Evolutionary conservation across 2,888 invertebrate species (phyloP).

Genomic region (Panorpa germanica): DNA sequence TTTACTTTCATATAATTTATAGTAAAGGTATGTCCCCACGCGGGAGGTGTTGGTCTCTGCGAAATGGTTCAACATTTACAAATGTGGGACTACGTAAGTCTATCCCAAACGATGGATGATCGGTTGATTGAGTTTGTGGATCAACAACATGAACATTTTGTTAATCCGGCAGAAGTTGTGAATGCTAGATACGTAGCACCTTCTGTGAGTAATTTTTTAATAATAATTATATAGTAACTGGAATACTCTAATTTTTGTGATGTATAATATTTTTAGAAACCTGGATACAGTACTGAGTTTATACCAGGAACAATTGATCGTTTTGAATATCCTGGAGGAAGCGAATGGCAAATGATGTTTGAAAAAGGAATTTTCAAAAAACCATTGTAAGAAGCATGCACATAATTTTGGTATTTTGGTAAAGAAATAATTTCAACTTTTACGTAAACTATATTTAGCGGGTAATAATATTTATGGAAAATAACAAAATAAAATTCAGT

Average conservation of each 20-base stretch:
- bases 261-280: constrained; percentile 26
- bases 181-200: constrained; percentile 60
- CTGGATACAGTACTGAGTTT: constrained; percentile 73
- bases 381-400: constrained; percentile 18
- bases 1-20: constrained; percentile 14
- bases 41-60: constrained; percentile 85
- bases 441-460: too few species aligned
- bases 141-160: constrained; percentile 80
- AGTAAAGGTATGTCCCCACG: constrained; percentile 89
- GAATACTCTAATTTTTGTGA: constrained; percentile 9
- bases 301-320: constrained; percentile 43
- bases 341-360: constrained; percentile 53
- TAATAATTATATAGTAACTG: constrained; percentile 1
- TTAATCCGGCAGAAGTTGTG: constrained; percentile 45
- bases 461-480: too few species aligned
- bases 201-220: constrained; percentile 26
- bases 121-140: constrained; percentile 74
- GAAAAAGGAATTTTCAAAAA: constrained; percentile 34
- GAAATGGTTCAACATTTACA: constrained; percentile 88
- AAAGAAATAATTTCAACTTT: too few species aligned
- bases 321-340: constrained; percentile 61
- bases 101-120: constrained; percentile 50
- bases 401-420: neutral
- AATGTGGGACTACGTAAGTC: constrained; percentile 66
- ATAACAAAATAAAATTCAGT: too few species aligned